Conservation (phyloP, 35 echinoderm and acorn worm genomes). For the Apostichopus californicus region DNA sequence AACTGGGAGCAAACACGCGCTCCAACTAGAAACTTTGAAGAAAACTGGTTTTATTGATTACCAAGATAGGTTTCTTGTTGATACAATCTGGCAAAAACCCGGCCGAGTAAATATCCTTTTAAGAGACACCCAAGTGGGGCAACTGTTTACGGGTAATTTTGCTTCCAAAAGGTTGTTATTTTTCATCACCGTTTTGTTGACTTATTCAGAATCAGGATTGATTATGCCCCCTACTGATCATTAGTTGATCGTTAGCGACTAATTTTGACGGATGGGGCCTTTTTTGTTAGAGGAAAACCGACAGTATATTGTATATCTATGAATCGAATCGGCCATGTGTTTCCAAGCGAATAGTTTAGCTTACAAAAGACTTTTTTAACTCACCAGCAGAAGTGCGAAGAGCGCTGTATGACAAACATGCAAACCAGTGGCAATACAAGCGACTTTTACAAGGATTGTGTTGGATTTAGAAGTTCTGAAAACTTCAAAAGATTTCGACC, state of each 20-base stretch:
- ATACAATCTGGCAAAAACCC: background rate
- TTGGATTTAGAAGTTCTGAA: no score
- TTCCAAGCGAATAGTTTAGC: background rate
- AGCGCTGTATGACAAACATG: no score
- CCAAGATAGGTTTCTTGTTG: no score
- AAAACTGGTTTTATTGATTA: no score
- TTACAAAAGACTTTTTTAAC: no score
- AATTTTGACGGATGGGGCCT: background rate
- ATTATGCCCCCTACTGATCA: background rate
- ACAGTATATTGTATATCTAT: background rate
- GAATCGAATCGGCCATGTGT: background rate
- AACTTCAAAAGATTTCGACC: no score
- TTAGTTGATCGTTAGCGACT: background rate
- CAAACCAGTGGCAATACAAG: no score
- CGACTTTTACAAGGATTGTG: no score
- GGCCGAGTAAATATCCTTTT: background rate
- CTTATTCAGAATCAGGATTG: background rate
- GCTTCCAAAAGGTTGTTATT: background rate
- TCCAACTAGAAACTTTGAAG: no score
- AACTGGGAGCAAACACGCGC: no score
- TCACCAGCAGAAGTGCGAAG: no score
- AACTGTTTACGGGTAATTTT: background rate
- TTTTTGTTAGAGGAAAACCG: background rate
- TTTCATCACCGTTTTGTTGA: conserved; percentile 14
- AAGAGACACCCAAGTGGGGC: background rate